Base-by-base conservation (phyloP, 2,113 vertebrate genomes). In the Jaculus jaculus region DNA sequence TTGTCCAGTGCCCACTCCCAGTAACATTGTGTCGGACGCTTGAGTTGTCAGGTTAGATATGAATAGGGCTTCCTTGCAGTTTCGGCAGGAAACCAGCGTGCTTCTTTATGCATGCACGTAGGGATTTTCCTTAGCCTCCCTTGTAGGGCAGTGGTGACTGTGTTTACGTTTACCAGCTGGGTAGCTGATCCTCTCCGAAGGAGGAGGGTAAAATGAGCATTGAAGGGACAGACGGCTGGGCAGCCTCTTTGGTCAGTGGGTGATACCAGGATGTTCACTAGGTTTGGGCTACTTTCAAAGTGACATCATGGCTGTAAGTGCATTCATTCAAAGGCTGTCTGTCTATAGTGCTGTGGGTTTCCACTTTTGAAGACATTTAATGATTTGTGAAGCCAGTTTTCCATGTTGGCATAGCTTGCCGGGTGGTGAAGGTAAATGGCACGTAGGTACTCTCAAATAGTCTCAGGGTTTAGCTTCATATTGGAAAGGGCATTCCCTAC, bases 331-430 rank as follows among this genome's bases (percentile, higher is more conserved):
- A 18, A 77, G 90, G 5, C 39, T 84, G 2, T 60, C 32, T 10
- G 15, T 54, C 11, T 65, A 7, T 82, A 32, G 75, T 15, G 26
- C 81, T n/a, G 26, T 90, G 51, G 74, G 51, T 90, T 92, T 87
- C 92, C 63, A 60, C 42, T 47, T 47, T 47, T 47, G 42, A 47
- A 47, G 8, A 74, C 85, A 28, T 51, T 63, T 78, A 63, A 47
- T 69, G 73, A 42, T 82, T 79, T 85, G 16, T 83, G 65, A 92
- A 90, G 85, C 15, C 63, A 39, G 20, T 71, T 60, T 90, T 91
- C 61, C n/a, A 39, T 87, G 47, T 30, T 74, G 77, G 28, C 61
- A 72, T 39, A 91, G 63, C 66, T 68, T 60, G 63, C 66, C 63
- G n/a, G 69, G 71, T 47, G 42, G 42, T 47, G 42, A 47, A 84